These are phyloP conservation scores for Platyscapa corneri DNA, from an alignment of 1,140 invertebrate genomes.

Conservation along the genomic window DNA sequence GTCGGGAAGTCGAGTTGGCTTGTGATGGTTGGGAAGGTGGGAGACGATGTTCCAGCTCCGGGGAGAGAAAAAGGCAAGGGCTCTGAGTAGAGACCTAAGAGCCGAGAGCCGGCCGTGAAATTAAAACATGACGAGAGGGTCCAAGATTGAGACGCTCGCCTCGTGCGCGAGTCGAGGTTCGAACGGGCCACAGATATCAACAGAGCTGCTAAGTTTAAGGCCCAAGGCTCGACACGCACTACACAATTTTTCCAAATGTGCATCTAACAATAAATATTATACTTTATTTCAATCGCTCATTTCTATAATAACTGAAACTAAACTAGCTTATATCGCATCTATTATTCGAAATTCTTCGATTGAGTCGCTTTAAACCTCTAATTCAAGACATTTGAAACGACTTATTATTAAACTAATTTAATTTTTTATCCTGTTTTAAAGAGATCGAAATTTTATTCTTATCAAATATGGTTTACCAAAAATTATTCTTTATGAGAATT, in stretches of 20 bases:
- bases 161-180: constrained; percentile 54
- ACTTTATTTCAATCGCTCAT: background rate
- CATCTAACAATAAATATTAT: constrained; percentile 16
- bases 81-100: constrained; percentile 47
- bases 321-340: too few species aligned
- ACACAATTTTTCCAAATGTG: background rate
- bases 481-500: too few species aligned
- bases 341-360: too few species aligned
- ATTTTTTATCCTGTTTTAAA: too few species aligned
- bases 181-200: constrained; percentile 5
- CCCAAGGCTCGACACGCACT: background rate
- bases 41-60: background rate
- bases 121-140: constrained; percentile 70
- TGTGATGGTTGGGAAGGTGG: background rate
- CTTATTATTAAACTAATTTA: too few species aligned
- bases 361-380: too few species aligned
- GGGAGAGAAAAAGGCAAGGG: constrained; percentile 54
- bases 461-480: too few species aligned
- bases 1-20: constrained; percentile 17
- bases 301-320: too few species aligned
- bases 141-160: constrained; percentile 65
- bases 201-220: background rate
- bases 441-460: too few species aligned
- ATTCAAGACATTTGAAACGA: too few species aligned
- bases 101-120: constrained; percentile 67